Base-by-base conservation (phyloP, 2,113 vertebrate genomes). In the Polyodon spathula region DNA sequence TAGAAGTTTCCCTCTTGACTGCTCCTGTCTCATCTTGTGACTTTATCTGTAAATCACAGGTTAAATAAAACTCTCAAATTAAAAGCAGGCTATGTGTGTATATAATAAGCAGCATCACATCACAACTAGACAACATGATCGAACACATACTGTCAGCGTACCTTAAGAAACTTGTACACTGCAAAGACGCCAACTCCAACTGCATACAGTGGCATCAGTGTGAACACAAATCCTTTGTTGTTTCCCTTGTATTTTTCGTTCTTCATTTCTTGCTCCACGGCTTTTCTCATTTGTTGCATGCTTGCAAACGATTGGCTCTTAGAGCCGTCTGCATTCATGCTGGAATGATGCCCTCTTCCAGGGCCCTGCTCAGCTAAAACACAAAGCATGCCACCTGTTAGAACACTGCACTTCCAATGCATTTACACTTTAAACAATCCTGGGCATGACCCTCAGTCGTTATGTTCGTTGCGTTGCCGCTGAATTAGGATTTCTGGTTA, bases 91-190 rank as follows among this genome's bases (percentile, higher is more conserved):
- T n/a, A n/a, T n/a, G n/a, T n/a, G n/a, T n/a, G n/a, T n/a, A n/a
- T n/a, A n/a, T n/a, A n/a, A n/a, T n/a, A n/a, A n/a, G n/a, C n/a
- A n/a, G n/a, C n/a, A n/a, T n/a, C n/a, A n/a, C n/a, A n/a, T n/a
- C n/a, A n/a, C n/a, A n/a, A n/a, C n/a, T n/a, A n/a, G n/a, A n/a
- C n/a, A n/a, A n/a, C n/a, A n/a, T n/a, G n/a, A n/a, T n/a, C n/a
- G n/a, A n/a, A n/a, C n/a, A n/a, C n/a, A n/a, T n/a, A n/a, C n/a
- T n/a, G n/a, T n/a, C n/a, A n/a, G n/a, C n/a, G n/a, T 69, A 93
- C 92, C 84, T 94, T 93, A 40, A 92, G 56, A 59, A 94, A 90
- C 76, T 94, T 93, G 76, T 93, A 94, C 0, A 80, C 88, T n/a
- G 90, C 92, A 73, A 93, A 94, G 56, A 91, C 76, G 16, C 90